phyloP scores from a whole-genome alignment of 2,888 invertebrate genomes.

The Pseudeuparius sepicola region DNA sequence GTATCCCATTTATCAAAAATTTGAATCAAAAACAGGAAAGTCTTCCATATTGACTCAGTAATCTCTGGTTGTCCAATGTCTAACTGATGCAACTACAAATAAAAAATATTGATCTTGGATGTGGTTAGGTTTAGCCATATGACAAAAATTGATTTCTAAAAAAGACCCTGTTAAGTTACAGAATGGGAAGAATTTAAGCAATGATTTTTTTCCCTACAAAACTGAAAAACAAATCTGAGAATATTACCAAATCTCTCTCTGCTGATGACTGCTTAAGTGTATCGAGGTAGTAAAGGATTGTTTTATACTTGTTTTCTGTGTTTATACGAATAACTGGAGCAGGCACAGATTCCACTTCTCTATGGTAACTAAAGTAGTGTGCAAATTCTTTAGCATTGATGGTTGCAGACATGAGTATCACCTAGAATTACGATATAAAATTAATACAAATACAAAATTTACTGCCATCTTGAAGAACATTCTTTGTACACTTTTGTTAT shows the following conservation, averaged over 20 bases:
- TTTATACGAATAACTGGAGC: constrained; percentile 50
- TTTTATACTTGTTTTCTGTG: constrained; percentile 44
- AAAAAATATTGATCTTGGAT: no score
- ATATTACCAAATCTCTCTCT: no score
- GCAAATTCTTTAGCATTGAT: constrained; percentile 65
- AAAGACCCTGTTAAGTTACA: no score
- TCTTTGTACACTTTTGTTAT: no score
- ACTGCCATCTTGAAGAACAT: no score
- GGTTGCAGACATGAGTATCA: constrained; percentile 92
- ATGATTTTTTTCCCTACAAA: no score
- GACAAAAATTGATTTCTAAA: no score
- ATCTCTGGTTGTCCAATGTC: constrained; percentile 43
- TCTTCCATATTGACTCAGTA: constrained; percentile 31
- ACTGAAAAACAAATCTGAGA: no score
- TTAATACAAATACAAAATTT: no score
- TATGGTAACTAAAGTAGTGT: constrained; percentile 48
- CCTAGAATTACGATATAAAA: constrained; percentile 39
- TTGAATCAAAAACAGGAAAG: constrained; percentile 44
- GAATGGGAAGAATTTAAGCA: no score
- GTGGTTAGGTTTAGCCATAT: no score
- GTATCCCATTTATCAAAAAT: constrained; percentile 59
- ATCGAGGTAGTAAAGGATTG: constrained; percentile 57
- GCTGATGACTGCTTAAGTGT: no score
- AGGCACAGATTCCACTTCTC: constrained; percentile 32
- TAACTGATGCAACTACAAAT: constrained; percentile 48